Base-by-base conservation (phyloP, 2,888 invertebrate species). In the Nomada flava region DNA sequence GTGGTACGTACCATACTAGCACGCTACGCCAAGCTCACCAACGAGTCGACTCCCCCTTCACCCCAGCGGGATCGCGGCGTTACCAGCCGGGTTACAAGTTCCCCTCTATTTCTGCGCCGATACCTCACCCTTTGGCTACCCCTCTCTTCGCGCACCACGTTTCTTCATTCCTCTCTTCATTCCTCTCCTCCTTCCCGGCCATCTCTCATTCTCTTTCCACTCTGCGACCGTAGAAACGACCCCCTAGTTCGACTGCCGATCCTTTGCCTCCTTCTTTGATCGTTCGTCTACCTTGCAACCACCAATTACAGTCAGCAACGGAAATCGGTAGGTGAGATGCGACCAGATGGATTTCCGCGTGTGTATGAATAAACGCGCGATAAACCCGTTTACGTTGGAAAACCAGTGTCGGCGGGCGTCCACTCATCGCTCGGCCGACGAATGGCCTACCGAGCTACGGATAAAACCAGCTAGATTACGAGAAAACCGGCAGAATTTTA, bases 81-180 rank as follows among this genome's bases (percentile, higher is more conserved):
- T 87, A 85, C 88, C 82, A 87, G 88, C 84, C 79, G 79, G 77
- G 84, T 85, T 87, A 80, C 83, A 64, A 85, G 67, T 82, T 83
- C 81, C 86, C 84, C 82, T 73, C 75, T 77, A 78, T 81, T 72
- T 75, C 70, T 71, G 60, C 74, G 47, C 82, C 65, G 44, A 63
- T 68, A 59, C 69, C 81, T 83, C 82, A 64, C 77, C 84, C 50
- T 59, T 42, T 74, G 36, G 36, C 50, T 64, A 74, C 72, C 78
- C 78, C 78, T 80, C 75, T 62, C 77, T 65, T 60, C 71, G 42
- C 26, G 36, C 47, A 10, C 42, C 15, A 23, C 20, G 69, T 57
- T 87, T 59, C 57, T 76, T 36, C 36, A 36, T 62, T 52, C 63
- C 79, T 36, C 53, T 59, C 57, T 76, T 36, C 36, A 36, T 62